A percentile compares a stretch with the other conserved stretches of the same genome.
Conservation (phyloP, 2,113 vertebrate species). For the Rhinopomastus cyanomelas region DNA sequence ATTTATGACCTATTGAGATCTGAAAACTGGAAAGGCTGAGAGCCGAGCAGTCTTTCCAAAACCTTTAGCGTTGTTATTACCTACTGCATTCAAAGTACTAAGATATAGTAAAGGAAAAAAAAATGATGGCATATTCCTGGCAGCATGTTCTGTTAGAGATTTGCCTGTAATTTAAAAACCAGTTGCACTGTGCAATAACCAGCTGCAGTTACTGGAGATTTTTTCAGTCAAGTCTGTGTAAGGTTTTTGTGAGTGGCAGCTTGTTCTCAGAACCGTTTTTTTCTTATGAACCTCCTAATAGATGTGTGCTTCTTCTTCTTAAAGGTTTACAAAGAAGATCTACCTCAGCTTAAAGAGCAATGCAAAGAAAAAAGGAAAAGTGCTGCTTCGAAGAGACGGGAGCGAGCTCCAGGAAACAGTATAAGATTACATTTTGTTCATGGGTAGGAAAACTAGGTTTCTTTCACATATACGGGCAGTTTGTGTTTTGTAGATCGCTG, state of each 20-base stretch:
- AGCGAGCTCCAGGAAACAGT: constrained; percentile 86
- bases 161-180: not conserved
- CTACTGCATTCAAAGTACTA: not conserved
- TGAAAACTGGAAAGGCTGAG: not conserved
- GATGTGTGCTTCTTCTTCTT: constrained; percentile 29
- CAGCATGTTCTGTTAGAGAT: not conserved
- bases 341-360: constrained; percentile 99
- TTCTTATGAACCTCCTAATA: not conserved
- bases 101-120: not conserved
- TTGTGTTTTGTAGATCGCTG: not conserved
- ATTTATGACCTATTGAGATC: not conserved
- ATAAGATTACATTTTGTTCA: constrained; percentile 96
- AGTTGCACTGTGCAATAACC: not conserved
- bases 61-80: not conserved
- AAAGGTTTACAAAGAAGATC: constrained; percentile 99
- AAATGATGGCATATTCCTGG: not conserved
- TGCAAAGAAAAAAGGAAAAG: constrained; percentile 92
- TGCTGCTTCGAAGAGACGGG: constrained; percentile 89
- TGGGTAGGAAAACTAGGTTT: constrained; percentile 79
- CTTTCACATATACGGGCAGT: not conserved
- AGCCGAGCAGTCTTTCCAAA: not conserved
- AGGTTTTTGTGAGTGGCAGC: not conserved
- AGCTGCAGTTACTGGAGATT: not conserved
- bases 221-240: not conserved
- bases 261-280: not conserved